phyloP scores from a whole-genome alignment of 2,888 invertebrate species.

The Caenorhabditis uteleia region DNA sequence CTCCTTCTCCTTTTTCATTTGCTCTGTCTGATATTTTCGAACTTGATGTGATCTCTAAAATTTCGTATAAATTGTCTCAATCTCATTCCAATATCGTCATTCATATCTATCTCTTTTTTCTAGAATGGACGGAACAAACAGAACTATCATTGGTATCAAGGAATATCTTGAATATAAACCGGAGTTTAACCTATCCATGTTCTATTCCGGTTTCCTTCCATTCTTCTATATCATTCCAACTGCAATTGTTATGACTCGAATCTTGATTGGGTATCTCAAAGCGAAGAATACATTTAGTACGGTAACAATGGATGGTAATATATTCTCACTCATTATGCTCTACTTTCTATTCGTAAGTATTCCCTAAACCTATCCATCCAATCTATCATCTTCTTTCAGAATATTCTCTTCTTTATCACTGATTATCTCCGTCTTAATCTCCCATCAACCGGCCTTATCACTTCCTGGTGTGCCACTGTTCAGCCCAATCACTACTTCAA shows the following conservation, averaged over 20 bases:
- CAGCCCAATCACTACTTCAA: constrained; percentile 26
- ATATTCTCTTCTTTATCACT: constrained; percentile 12
- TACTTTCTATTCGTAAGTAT: constrained; percentile 12
- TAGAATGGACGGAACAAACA: no score
- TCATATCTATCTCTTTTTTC: no score
- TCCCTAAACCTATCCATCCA: not conserved
- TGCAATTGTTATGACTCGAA: constrained; percentile 10
- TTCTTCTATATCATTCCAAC: constrained; percentile 19
- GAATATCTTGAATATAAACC: no score
- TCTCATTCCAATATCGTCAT: no score
- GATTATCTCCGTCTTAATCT: constrained; percentile 17
- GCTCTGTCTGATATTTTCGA: no score
- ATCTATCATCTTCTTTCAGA: constrained; percentile 10
- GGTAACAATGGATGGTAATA: constrained; percentile 14
- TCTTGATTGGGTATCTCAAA: constrained; percentile 2
- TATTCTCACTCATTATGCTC: constrained; percentile 9
- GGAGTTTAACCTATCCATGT: no score
- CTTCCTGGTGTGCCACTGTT: constrained; percentile 20
- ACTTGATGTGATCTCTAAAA: no score
- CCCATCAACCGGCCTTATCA: constrained; percentile 22
- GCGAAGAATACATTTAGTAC: not conserved
- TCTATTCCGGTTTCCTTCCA: constrained; percentile 8
- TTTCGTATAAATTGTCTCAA: no score
- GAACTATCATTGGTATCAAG: no score
- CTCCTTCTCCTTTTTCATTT: no score